Conservation (phyloP, 2,888 invertebrate genomes). For the Epiblema foenella region DNA sequence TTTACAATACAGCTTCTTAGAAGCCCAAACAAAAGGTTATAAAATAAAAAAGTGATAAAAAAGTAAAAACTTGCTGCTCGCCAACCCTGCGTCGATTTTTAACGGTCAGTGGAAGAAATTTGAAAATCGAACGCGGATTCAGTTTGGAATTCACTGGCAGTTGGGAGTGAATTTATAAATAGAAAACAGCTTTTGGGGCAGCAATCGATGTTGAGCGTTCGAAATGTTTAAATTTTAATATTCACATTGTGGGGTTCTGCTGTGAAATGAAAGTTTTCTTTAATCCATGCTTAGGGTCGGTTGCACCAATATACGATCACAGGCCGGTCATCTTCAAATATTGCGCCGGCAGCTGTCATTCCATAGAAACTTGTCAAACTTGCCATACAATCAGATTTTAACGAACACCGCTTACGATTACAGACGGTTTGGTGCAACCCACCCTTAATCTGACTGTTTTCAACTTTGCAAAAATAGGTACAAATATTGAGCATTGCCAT, state of each 20-base stretch:
- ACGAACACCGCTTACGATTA: too few species aligned
- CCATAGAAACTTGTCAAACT: too few species aligned
- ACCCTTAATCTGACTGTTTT: too few species aligned
- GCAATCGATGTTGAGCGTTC: conserved; percentile 37
- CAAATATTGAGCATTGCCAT: too few species aligned
- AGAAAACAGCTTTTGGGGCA: conserved; percentile 20
- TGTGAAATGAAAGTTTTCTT: background rate
- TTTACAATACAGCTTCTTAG: conserved; percentile 28
- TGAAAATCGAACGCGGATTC: conserved; percentile 50
- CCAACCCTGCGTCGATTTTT: conserved; percentile 51
- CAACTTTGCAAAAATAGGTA: too few species aligned
- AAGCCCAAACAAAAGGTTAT: conserved; percentile 46
- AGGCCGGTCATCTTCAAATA: too few species aligned
- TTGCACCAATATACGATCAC: too few species aligned
- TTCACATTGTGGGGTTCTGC: conserved; percentile 21
- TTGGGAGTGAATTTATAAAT: conserved; percentile 34
- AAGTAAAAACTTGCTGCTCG: conserved; percentile 45
- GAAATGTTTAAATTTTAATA: conserved; percentile 34
- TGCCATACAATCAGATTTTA: too few species aligned
- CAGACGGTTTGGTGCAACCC: too few species aligned
- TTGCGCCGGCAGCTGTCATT: too few species aligned
- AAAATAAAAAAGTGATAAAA: conserved; percentile 33
- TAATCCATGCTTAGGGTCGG: too few species aligned
- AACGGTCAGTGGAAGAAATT: conserved; percentile 51
- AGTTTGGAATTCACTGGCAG: conserved; percentile 51